phyloP scores from a whole-genome alignment of 2,888 invertebrate genomes.

The Lithophane ornitopus region DNA sequence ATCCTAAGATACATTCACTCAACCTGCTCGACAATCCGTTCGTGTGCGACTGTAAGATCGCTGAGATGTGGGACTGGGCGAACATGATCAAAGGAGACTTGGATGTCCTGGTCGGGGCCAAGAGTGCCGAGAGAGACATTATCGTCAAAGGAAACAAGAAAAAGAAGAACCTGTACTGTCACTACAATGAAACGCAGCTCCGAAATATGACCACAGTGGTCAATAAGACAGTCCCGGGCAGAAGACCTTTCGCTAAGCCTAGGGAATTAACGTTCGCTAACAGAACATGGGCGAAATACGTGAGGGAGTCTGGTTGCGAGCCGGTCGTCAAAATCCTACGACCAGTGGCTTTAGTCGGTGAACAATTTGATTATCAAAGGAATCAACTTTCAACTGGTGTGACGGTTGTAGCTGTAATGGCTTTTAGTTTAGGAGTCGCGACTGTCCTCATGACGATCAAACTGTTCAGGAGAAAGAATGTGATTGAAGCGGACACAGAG shows the following conservation, averaged over 20 bases:
- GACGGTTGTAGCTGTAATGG: slow-evolving; percentile 80
- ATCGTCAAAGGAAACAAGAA: slow-evolving; percentile 92
- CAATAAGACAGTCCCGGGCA: slow-evolving; percentile 89
- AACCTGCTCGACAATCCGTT: slow-evolving; percentile 93
- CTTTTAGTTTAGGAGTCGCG: slow-evolving; percentile 76
- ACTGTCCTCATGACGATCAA: slow-evolving; percentile 84
- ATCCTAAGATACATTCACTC: slow-evolving; percentile 91
- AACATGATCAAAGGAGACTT: slow-evolving; percentile 92
- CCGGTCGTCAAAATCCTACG: slow-evolving; percentile 88
- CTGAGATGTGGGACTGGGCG: slow-evolving; percentile 94
- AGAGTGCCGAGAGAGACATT: slow-evolving; percentile 91
- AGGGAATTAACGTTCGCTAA: slow-evolving; percentile 91
- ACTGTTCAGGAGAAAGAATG: slow-evolving; percentile 75
- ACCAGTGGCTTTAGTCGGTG: slow-evolving; percentile 82
- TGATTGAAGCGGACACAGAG: slow-evolving; percentile 75
- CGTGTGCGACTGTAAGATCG: slow-evolving; percentile 92
- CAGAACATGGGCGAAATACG: slow-evolving; percentile 94
- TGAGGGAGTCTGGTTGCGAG: slow-evolving; percentile 92
- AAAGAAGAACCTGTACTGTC: slow-evolving; percentile 92
- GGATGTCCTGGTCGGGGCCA: slow-evolving; percentile 92
- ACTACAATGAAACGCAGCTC: slow-evolving; percentile 91
- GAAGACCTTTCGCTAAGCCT: slow-evolving; percentile 90
- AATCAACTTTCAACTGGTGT: slow-evolving; percentile 76
- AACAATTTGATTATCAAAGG: slow-evolving; percentile 70
- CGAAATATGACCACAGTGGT: slow-evolving; percentile 85